Base-by-base conservation (phyloP, 2,113 vertebrate species). In the Hylia prasina region DNA sequence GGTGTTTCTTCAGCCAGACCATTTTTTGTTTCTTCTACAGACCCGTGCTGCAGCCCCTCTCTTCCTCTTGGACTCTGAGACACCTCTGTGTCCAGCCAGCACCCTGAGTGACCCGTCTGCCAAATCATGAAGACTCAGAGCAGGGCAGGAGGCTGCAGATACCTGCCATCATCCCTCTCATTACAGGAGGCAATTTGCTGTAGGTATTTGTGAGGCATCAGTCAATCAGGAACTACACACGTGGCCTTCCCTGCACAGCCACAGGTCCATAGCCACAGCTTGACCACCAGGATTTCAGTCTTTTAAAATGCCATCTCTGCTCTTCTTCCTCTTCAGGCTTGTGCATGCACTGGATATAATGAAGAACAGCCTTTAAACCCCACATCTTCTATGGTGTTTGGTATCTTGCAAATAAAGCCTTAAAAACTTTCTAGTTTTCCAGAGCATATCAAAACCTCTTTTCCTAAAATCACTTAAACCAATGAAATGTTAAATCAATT, bases 401-500 rank as follows among this genome's bases (percentile, higher is more conserved):
- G 28, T 61, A 80, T 91, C 87, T 76, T 75, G 44, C 53, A 94
- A 82, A 24, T 73, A 86, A 93, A 65, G 71, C 75, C 79, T 72
- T 47, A 54, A 82, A 88, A 96, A 96, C 88, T 93, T 88, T 17
- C 39, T 28, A 50, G 33, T 88, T 94, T 94, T 89, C 76, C 92
- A 88, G 68, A 58, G 89, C 93, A 82, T 77, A 92, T 83, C 93
- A 90, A 96, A 96, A 35, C 58, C 71, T 81, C 53, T 95, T 96
- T 94, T 90, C 85, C 93, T 70, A 70, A 93, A 95, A 92, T 81
- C 53, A 86, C 66, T 93, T 92, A 94, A 93, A 92, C 94, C 90
- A 94, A 83, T 73, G 88, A 92, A 90, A 95, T 77, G 82, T 70
- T 93, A 90, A 93, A 89, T 94, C 93, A 83, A 97, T 97, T 96